These are phyloP conservation scores for Pangasianodon gigas DNA, from an alignment of 2,113 vertebrate species.

Conservation along the genomic window DNA sequence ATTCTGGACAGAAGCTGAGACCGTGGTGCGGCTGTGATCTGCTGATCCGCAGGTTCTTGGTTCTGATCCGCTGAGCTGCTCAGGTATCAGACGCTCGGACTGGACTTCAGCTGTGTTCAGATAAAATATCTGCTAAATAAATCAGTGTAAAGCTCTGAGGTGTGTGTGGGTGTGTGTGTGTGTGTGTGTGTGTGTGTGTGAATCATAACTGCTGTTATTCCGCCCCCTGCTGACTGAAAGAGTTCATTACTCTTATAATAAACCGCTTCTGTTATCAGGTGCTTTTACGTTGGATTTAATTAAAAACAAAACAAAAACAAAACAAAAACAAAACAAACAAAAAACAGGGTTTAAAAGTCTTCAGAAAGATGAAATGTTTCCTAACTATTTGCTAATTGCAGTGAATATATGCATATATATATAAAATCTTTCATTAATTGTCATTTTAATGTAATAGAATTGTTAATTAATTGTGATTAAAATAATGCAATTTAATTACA, in stretches of 20 bases:
- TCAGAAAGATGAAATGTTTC: background rate
- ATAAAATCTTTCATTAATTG: background rate
- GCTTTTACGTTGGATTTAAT: background rate
- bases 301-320: background rate
- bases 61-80: background rate
- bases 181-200: background rate
- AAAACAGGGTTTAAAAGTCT: background rate
- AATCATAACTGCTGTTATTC: background rate
- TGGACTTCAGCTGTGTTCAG: background rate
- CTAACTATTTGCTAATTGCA: background rate
- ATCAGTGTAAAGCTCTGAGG: background rate
- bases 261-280: background rate
- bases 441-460: background rate
- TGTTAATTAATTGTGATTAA: background rate
- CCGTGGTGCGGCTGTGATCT: background rate
- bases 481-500: background rate
- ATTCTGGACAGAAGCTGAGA: background rate
- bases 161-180: background rate
- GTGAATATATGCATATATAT: no score
- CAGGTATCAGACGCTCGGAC: background rate
- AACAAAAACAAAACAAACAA: background rate
- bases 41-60: background rate
- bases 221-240: constrained; percentile 27
- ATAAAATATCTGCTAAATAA: background rate
- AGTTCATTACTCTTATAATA: background rate